phyloP scores from a whole-genome alignment of 2,113 vertebrate genomes.

The Podocnemis expansa region DNA sequence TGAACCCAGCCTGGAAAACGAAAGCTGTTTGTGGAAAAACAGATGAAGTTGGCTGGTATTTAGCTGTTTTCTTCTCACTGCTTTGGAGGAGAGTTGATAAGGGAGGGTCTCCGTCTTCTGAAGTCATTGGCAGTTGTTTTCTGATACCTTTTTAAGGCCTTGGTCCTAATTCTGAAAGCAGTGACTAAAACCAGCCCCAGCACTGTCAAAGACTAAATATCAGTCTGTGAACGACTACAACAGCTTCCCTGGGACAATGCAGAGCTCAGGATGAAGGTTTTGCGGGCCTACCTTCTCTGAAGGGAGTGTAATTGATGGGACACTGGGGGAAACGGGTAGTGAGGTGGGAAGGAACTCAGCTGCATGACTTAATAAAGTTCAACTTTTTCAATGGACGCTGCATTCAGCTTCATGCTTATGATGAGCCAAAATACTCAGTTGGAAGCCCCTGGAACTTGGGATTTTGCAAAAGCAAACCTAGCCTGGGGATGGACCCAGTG shows the following conservation, averaged over 20 bases:
- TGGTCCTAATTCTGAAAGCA: constrained; percentile 27
- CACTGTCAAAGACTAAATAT: background rate
- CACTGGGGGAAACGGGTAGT: too few species aligned
- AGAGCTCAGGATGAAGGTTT: background rate
- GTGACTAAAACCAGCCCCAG: background rate
- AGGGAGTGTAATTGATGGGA: too few species aligned
- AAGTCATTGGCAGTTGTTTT: constrained; percentile 29
- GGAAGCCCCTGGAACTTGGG: too few species aligned
- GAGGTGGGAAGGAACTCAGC: too few species aligned
- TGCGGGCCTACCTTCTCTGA: background rate
- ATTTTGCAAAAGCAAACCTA: too few species aligned
- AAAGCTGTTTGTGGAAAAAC: constrained; percentile 46
- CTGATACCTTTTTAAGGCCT: background rate
- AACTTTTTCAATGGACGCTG: too few species aligned
- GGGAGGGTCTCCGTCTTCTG: constrained; percentile 43
- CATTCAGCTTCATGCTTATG: too few species aligned
- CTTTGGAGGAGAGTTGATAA: constrained; percentile 67
- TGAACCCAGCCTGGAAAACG: background rate
- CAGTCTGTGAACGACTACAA: background rate
- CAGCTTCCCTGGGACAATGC: background rate
- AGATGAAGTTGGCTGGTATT: constrained; percentile 62
- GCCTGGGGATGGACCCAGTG: too few species aligned
- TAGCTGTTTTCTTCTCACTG: constrained; percentile 56
- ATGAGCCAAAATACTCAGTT: too few species aligned
- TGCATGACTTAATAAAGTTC: too few species aligned